A percentile compares a stretch with the other conserved stretches of the same genome.
These are phyloP conservation scores for Mimumesa dahlbomi DNA, from an alignment of 2,888 invertebrate species.

Conservation along the genomic window DNA sequence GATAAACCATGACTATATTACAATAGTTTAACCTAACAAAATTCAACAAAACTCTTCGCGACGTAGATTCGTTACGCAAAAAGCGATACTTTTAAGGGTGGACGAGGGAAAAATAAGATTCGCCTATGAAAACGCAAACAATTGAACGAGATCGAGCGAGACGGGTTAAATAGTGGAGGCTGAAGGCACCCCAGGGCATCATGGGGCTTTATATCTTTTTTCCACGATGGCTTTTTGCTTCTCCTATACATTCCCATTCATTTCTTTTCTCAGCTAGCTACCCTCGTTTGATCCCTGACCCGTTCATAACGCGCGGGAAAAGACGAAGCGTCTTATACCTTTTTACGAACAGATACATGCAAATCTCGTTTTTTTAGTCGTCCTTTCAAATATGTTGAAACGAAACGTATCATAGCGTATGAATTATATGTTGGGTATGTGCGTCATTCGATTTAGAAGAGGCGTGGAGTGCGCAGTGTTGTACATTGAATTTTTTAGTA, in stretches of 20 bases:
- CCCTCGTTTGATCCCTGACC: conserved; percentile 69
- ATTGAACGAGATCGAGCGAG: conserved; percentile 40
- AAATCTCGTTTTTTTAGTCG: not conserved
- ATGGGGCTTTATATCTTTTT: conserved; percentile 47
- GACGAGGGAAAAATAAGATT: conserved; percentile 44
- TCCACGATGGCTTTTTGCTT: conserved; percentile 34
- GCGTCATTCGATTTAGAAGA: too few species aligned
- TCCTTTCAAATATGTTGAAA: too few species aligned
- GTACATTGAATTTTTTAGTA: too few species aligned
- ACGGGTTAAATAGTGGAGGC: conserved; percentile 50
- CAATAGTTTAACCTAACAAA: too few species aligned
- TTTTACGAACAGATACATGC: too few species aligned
- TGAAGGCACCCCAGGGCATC: conserved; percentile 41
- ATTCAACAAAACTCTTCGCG: not conserved
- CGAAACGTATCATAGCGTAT: too few species aligned
- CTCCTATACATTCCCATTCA: conserved; percentile 46
- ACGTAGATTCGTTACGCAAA: not conserved
- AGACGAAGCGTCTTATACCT: conserved; percentile 25
- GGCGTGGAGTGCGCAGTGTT: too few species aligned
- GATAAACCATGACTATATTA: too few species aligned
- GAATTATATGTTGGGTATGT: too few species aligned
- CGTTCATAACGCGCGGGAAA: conserved; percentile 66
- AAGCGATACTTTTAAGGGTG: too few species aligned
- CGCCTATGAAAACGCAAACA: conserved; percentile 53
- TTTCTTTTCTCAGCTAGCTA: conserved; percentile 46